Percentiles rank a stretch among this genome's conserved stretches.
Evolutionary conservation across 2,888 invertebrate genomes (phyloP).

Genomic region (Drosophila subquinaria): DNA sequence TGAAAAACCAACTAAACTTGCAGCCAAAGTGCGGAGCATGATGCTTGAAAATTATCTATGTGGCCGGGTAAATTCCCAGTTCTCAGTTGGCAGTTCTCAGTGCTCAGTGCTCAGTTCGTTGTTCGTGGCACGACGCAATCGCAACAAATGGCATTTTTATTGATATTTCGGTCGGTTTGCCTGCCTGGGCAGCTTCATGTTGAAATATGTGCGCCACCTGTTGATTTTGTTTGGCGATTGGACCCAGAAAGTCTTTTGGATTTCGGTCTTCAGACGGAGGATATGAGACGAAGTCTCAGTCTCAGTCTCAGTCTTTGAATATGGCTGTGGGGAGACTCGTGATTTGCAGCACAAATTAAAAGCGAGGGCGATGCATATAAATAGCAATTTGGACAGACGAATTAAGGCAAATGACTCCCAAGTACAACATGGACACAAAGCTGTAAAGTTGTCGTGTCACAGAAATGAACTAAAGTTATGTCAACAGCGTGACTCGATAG

Average conservation of each 20-base stretch:
- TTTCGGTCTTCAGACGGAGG: constrained; percentile 11
- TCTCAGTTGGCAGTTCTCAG: constrained; percentile 28
- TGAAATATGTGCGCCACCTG: constrained; percentile 79
- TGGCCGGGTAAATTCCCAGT: constrained; percentile 17
- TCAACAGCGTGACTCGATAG: constrained; percentile 69
- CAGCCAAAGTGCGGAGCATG: constrained; percentile 7
- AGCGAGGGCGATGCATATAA: constrained; percentile 80
- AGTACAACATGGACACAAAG: constrained; percentile 25
- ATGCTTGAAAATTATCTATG: constrained; percentile 51
- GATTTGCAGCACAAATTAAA: constrained; percentile 77
- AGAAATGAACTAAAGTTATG: constrained; percentile 68
- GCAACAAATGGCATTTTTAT: constrained; percentile 81
- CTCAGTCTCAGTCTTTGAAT: not conserved
- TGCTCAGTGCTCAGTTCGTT: constrained; percentile 33
- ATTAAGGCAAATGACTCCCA: constrained; percentile 74
- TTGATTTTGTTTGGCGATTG: constrained; percentile 74
- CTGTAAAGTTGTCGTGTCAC: constrained; percentile 63
- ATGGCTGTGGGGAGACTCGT: constrained; percentile 53
- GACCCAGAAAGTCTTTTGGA: constrained; percentile 7
- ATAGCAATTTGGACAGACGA: constrained; percentile 78
- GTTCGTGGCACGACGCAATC: constrained; percentile 71
- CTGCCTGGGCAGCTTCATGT: constrained; percentile 67
- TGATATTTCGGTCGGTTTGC: constrained; percentile 78
- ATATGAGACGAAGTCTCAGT: not conserved
- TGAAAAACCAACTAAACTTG: constrained; percentile 15